These are phyloP conservation scores for Xiphydria camelus DNA, from an alignment of 2,888 invertebrate genomes.

Conservation along the genomic window DNA sequence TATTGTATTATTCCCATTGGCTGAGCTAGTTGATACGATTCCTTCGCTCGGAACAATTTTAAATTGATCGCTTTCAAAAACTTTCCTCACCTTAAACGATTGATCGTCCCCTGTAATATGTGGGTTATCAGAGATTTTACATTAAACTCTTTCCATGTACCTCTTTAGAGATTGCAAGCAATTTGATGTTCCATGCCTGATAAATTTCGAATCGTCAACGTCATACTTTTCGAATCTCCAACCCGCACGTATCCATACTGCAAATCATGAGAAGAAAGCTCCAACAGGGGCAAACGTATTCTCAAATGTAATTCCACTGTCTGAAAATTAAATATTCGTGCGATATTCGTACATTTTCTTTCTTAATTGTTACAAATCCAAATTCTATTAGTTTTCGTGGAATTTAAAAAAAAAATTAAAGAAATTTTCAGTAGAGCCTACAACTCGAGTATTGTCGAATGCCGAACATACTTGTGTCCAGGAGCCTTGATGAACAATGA, in stretches of 20 bases:
- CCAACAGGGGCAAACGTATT: conserved; percentile 33
- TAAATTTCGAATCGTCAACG: conserved; percentile 34
- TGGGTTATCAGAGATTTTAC: no score
- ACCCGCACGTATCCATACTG: conserved; percentile 37
- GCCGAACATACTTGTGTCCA: conserved; percentile 3
- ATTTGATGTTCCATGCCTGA: no score
- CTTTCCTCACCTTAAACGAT: background rate
- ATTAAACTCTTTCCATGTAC: no score
- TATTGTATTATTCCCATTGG: background rate
- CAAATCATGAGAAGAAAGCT: conserved; percentile 29
- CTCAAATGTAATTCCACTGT: conserved; percentile 30
- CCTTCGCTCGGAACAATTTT: background rate
- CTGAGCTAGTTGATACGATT: background rate
- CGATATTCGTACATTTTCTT: no score
- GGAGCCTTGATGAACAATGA: conserved; percentile 2
- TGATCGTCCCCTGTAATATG: background rate
- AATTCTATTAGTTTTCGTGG: no score
- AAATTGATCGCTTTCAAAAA: conserved; percentile 3
- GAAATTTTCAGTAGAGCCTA: no score
- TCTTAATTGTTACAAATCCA: no score
- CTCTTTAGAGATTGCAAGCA: no score
- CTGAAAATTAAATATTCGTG: conserved; percentile 30
- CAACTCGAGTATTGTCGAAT: conserved; percentile 2
- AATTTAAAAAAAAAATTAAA: no score
- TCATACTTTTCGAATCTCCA: conserved; percentile 30